Evolutionary conservation across 1,140 invertebrate species (phyloP).

Genomic region (Drosophila dunni): DNA sequence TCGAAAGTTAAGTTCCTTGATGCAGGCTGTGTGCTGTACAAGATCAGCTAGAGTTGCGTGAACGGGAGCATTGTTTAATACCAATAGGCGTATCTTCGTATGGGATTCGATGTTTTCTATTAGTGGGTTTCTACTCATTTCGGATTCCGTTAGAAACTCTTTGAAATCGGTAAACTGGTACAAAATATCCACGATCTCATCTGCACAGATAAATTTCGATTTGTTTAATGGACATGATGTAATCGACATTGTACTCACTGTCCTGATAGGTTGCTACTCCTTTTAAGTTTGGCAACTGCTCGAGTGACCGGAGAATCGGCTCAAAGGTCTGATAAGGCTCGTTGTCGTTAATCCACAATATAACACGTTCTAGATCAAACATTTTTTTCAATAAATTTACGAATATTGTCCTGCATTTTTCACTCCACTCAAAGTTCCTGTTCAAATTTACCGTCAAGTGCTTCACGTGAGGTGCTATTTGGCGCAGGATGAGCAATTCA

Average conservation of each 20-base stretch:
- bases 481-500: slow-evolving; percentile 15
- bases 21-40: slow-evolving; percentile 2
- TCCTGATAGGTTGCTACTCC: slow-evolving; percentile 27
- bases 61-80: slow-evolving; percentile 12
- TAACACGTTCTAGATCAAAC: slow-evolving; percentile 8
- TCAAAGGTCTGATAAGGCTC: slow-evolving; percentile 7
- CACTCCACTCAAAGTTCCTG: slow-evolving; percentile 19
- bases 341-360: slow-evolving; percentile 27
- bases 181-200: slow-evolving; percentile 11
- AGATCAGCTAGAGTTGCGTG: slow-evolving; percentile 4
- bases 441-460: slow-evolving; percentile 26
- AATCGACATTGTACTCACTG: slow-evolving; percentile 6
- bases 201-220: background rate
- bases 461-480: slow-evolving; percentile 17
- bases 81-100: slow-evolving; percentile 25
- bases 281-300: slow-evolving; percentile 17
- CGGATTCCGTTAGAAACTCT: background rate
- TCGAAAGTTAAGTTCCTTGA: slow-evolving; percentile 21
- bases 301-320: background rate
- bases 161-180: slow-evolving; percentile 11
- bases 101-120: slow-evolving; percentile 12
- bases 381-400: background rate
- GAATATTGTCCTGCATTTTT: background rate
- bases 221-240: background rate
- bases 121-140: slow-evolving; percentile 15